A percentile compares a stretch with the other conserved stretches of the same genome.
Evolutionary conservation across 2,888 invertebrate genomes (phyloP).

Genomic region (Thecophora atra): DNA sequence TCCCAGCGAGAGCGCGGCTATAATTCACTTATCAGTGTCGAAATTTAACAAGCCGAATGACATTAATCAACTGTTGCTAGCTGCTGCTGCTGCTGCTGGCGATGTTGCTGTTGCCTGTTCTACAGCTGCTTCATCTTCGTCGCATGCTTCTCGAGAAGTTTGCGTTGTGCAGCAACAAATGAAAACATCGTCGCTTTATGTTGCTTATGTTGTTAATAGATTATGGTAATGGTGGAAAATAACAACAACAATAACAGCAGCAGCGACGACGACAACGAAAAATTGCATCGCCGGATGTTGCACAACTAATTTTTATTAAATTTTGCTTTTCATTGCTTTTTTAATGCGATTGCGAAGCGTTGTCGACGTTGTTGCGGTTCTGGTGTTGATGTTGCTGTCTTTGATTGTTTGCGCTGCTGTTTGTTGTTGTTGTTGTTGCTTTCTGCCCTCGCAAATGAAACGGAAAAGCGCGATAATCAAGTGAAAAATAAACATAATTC

Average conservation of each 20-base stretch:
- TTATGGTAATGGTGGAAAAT: not conserved
- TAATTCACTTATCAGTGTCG: constrained; percentile 32
- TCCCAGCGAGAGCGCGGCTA: not conserved
- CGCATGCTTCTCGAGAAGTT: not conserved
- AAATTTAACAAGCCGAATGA: constrained; percentile 27
- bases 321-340: constrained; percentile 12
- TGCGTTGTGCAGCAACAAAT: not conserved
- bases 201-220: too few relatives aligned
- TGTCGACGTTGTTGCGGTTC: constrained; percentile 23
- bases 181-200: too few relatives aligned
- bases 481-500: constrained; percentile 29
- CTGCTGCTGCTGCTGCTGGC: constrained; percentile 1
- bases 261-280: not conserved
- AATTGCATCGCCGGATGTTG: constrained; percentile 28
- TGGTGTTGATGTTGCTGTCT: constrained; percentile 20
- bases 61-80: constrained; percentile 26
- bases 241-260: not conserved
- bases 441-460: constrained; percentile 15
- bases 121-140: constrained; percentile 5
- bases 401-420: constrained; percentile 21
- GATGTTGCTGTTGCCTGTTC: not conserved
- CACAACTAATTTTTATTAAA: constrained; percentile 19
- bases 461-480: constrained; percentile 34
- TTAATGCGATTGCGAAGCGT: not conserved
- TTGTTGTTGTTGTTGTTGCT: constrained; percentile 25